phyloP scores from a whole-genome alignment of 2,888 invertebrate species.

The Coleophora deauratella region DNA sequence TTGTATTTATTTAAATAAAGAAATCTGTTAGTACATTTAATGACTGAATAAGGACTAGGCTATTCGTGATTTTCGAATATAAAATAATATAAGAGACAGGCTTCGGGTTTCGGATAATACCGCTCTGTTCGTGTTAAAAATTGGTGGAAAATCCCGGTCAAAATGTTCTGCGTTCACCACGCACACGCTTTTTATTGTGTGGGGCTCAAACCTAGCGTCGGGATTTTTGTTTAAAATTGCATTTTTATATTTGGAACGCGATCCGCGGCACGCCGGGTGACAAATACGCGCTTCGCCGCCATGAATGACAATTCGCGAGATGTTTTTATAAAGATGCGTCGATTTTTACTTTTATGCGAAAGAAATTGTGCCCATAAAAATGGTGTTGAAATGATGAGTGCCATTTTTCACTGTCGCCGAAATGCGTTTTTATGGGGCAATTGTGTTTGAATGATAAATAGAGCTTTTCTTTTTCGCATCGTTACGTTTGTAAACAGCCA shows the following conservation, averaged over 20 bases:
- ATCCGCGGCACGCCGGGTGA: slow-evolving; percentile 63
- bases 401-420: slow-evolving; percentile 67
- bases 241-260: slow-evolving; percentile 73
- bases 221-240: slow-evolving; percentile 72
- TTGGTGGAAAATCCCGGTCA: slow-evolving; percentile 15
- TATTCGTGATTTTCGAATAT: no score
- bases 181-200: slow-evolving; percentile 65
- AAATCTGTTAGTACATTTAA: no score
- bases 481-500: slow-evolving; percentile 3
- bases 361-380: slow-evolving; percentile 71
- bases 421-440: slow-evolving; percentile 61
- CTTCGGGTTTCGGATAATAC: no score
- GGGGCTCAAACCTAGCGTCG: slow-evolving; percentile 44
- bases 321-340: slow-evolving; percentile 68
- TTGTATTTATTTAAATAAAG: no score
- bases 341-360: slow-evolving; percentile 70
- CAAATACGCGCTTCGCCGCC: slow-evolving; percentile 68
- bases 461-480: slow-evolving; percentile 24
- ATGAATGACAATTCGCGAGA: slow-evolving; percentile 75
- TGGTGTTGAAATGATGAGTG: slow-evolving; percentile 68
- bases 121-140: no score
- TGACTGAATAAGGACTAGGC: no score
- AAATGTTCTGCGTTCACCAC: slow-evolving; percentile 44
- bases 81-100: no score
- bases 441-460: slow-evolving; percentile 53